A percentile compares a stretch with the other conserved stretches of the same genome.
phyloP scores from a whole-genome alignment of 2,797 vertebrate genomes.

The Diglossa cyanea region DNA sequence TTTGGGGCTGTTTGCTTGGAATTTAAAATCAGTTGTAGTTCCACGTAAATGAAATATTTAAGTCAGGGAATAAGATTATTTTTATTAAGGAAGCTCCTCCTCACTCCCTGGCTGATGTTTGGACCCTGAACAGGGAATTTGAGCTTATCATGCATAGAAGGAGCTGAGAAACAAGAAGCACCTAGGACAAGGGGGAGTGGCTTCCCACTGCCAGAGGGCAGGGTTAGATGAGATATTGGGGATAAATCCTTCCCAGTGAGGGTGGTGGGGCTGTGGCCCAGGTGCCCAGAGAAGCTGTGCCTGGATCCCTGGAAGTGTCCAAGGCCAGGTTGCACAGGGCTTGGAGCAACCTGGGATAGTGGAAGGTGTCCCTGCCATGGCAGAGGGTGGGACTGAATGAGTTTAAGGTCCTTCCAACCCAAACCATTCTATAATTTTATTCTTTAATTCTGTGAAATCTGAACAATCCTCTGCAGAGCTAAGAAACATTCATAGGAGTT shows the following conservation, averaged over 20 bases:
- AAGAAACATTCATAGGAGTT: neutral
- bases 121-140: neutral
- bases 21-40: constrained; percentile 6
- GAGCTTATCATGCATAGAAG: neutral
- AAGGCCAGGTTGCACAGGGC: accelerated
- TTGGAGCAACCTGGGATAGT: accelerated
- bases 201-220: neutral
- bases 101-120: neutral
- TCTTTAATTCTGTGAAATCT: neutral
- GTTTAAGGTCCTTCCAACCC: neutral
- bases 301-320: neutral
- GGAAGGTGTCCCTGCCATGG: neutral
- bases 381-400: accelerated
- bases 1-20: neutral
- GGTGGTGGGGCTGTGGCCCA: neutral
- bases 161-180: neutral
- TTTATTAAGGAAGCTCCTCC: neutral
- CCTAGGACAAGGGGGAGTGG: neutral
- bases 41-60: neutral
- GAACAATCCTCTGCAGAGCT: neutral
- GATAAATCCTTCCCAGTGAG: neutral
- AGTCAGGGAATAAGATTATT: neutral
- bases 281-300: neutral
- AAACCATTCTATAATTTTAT: neutral
- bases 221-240: neutral